Percentiles rank a stretch among this genome's conserved stretches.
Conservation (phyloP, 2,888 invertebrate genomes). For the Acronicta alni region DNA sequence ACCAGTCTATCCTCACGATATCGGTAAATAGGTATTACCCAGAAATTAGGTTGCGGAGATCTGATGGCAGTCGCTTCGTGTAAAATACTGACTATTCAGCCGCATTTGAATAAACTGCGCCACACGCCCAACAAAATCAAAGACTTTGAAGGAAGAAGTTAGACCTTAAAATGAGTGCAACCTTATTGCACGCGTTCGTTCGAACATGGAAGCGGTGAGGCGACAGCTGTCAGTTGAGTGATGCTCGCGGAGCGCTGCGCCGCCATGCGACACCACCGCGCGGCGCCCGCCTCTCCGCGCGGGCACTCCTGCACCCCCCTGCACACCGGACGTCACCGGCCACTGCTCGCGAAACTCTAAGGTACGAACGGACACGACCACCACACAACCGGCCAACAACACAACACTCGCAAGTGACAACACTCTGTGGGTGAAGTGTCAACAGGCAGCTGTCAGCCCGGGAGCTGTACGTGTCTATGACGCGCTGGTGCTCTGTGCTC, state of each 20-base stretch:
- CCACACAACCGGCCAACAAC: neutral
- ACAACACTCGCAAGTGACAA: neutral
- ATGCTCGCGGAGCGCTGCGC: too few species aligned
- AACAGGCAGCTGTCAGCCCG: neutral
- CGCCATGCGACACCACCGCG: neutral
- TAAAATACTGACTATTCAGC: too few species aligned
- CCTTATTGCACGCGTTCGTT: conserved; percentile 6
- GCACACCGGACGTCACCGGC: conserved; percentile 3
- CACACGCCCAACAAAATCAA: too few species aligned
- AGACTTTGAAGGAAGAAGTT: neutral
- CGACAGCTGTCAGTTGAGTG: neutral
- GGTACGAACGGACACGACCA: too few species aligned
- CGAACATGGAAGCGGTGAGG: conserved; percentile 31
- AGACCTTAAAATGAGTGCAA: neutral
- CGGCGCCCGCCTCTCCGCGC: too few species aligned
- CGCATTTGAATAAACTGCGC: too few species aligned
- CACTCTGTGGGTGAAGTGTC: neutral
- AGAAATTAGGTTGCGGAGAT: too few species aligned
- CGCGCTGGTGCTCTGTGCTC: neutral
- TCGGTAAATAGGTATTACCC: too few species aligned
- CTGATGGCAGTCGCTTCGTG: too few species aligned
- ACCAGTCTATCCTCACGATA: too few species aligned
- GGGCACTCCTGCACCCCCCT: neutral
- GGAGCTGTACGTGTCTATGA: neutral
- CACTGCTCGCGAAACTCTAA: too few species aligned